phyloP scores from a whole-genome alignment of 2,797 vertebrate species.

The Anas bernieri region DNA sequence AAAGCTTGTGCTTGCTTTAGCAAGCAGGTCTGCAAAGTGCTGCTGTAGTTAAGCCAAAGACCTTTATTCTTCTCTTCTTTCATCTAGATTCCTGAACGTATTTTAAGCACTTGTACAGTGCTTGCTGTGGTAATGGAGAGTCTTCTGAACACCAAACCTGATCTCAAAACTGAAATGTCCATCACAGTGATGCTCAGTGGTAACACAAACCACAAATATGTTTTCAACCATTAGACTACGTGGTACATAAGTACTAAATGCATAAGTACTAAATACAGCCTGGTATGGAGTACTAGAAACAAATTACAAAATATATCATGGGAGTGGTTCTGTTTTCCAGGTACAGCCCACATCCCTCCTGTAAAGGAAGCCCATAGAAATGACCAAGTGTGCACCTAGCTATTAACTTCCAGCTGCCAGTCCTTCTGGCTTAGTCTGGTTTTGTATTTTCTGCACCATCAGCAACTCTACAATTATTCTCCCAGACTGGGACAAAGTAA shows the following conservation, averaged over 20 bases:
- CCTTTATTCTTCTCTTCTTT: not conserved
- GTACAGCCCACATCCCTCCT: not conserved
- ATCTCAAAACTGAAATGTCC: not conserved
- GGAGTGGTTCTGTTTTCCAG: not conserved
- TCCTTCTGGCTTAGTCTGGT: not conserved
- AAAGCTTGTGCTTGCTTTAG: not conserved
- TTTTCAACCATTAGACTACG: not conserved
- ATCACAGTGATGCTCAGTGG: not conserved
- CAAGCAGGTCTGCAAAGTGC: not conserved
- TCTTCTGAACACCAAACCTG: not conserved
- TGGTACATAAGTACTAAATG: not conserved
- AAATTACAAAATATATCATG: not conserved
- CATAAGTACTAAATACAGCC: not conserved
- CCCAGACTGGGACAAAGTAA: not conserved
- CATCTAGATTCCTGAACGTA: not conserved
- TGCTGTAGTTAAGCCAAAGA: not conserved
- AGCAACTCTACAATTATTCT: not conserved
- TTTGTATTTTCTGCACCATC: not conserved
- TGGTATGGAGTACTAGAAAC: not conserved
- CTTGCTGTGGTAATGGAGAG: not conserved
- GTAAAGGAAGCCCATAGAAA: not conserved
- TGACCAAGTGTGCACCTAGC: not conserved
- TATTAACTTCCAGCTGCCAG: not conserved
- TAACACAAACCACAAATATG: not conserved
- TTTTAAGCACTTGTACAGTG: not conserved